These are phyloP conservation scores for Rhogogaster chlorosoma DNA, from an alignment of 2,888 invertebrate species.

Conservation along the genomic window DNA sequence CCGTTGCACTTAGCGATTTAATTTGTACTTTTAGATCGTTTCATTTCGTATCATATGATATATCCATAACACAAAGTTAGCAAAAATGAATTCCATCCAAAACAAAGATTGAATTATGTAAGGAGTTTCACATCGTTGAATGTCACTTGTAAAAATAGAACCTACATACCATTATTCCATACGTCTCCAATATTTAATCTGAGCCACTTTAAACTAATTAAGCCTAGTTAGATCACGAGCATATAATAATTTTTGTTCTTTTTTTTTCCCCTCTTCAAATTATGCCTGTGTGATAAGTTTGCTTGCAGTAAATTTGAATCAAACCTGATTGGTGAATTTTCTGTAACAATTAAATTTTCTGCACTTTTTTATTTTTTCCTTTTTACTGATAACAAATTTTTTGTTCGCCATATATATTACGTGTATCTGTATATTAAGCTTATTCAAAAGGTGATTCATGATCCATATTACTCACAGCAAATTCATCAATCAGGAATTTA, in stretches of 20 bases:
- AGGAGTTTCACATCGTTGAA: slow-evolving; percentile 24
- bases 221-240: slow-evolving; percentile 49
- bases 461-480: slow-evolving; percentile 8
- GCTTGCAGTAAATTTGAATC: background rate
- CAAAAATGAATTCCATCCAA: background rate
- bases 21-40: background rate
- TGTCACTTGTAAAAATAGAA: slow-evolving; percentile 53
- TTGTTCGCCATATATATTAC: background rate
- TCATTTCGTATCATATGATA: background rate
- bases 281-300: slow-evolving; percentile 16
- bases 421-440: slow-evolving; percentile 53
- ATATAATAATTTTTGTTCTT: background rate
- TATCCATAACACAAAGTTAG: background rate
- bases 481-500: background rate
- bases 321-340: slow-evolving; percentile 44
- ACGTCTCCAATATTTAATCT: slow-evolving; percentile 59
- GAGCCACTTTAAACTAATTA: slow-evolving; percentile 57
- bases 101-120: slow-evolving; percentile 23
- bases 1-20: background rate
- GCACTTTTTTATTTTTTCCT: background rate
- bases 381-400: background rate
- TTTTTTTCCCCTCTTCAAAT: slow-evolving; percentile 26
- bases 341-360: slow-evolving; percentile 46
- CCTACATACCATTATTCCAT: slow-evolving; percentile 52
- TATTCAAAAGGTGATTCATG: slow-evolving; percentile 46